phyloP scores from a whole-genome alignment of 2,797 vertebrate genomes.

The Pipistrellus pipistrellus region DNA sequence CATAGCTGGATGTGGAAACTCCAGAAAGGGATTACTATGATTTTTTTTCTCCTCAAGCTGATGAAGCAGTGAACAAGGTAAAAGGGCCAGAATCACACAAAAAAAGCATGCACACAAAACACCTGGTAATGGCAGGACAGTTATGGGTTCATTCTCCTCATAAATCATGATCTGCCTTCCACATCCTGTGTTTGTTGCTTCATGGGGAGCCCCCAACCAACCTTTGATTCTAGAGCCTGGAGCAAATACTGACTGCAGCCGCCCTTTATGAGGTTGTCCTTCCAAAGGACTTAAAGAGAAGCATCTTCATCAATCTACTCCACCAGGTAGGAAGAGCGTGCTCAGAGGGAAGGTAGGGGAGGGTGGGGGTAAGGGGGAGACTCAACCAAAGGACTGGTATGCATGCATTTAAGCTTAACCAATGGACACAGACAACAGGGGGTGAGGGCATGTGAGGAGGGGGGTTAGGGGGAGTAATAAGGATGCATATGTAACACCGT shows the following conservation, averaged over 20 bases:
- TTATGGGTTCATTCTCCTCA: background rate
- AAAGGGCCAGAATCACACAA: background rate
- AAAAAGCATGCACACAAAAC: background rate
- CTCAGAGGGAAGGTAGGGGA: no score
- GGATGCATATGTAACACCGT: no score
- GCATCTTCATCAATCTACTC: conserved; percentile 65
- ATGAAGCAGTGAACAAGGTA: background rate
- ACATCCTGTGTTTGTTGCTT: background rate
- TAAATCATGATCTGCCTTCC: background rate
- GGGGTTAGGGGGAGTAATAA: no score
- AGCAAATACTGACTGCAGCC: conserved; percentile 60
- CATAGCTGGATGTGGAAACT: background rate
- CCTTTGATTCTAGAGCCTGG: conserved; percentile 73
- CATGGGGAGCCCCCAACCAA: background rate
- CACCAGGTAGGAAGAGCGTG: conserved; percentile 69
- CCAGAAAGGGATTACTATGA: background rate
- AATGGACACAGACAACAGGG: no score
- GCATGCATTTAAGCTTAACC: no score
- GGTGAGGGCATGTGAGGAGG: no score
- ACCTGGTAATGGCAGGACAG: background rate
- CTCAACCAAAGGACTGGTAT: no score
- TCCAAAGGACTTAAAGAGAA: conserved; percentile 61
- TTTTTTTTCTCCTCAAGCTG: background rate
- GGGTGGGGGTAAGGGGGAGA: no score
- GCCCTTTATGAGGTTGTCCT: conserved; percentile 61